phyloP scores from a whole-genome alignment of 1,140 invertebrate genomes.

The Dysdera silvatica region DNA sequence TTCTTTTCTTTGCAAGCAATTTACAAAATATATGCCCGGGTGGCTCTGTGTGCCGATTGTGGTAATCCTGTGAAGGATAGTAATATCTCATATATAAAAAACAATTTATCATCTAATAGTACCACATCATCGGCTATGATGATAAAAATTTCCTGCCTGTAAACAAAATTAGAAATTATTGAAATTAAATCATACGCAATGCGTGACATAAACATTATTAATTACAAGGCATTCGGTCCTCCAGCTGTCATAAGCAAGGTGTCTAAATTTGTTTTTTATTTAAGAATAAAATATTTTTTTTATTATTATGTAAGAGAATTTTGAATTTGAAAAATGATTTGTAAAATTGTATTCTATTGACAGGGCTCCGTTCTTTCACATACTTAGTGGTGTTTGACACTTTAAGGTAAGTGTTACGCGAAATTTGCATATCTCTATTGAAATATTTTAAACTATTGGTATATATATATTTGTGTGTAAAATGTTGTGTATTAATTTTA shows the following conservation, averaged over 20 bases:
- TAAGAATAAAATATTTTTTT: neutral
- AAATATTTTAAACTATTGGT: too few relatives aligned
- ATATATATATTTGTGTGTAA: neutral
- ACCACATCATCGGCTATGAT: too few relatives aligned
- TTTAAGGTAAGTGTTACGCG: conserved; percentile 25
- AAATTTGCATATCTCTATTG: too few relatives aligned
- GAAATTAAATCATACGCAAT: neutral
- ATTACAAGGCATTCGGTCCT: neutral
- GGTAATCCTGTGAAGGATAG: too few relatives aligned
- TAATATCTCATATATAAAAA: too few relatives aligned
- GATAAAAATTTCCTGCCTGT: too few relatives aligned
- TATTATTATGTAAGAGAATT: neutral
- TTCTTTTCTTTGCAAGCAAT: too few relatives aligned
- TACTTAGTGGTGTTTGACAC: conserved; percentile 13
- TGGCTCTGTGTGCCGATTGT: too few relatives aligned
- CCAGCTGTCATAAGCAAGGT: neutral
- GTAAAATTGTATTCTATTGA: neutral
- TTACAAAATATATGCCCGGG: too few relatives aligned
- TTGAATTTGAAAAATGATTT: neutral
- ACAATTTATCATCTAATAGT: too few relatives aligned
- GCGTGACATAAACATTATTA: neutral
- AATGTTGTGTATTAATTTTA: neutral
- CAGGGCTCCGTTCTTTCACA: conserved; percentile 16
- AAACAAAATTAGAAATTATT: too few relatives aligned
- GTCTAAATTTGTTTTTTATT: neutral